A percentile compares a stretch with the other conserved stretches of the same genome.
Evolutionary conservation across 2,113 vertebrate species (phyloP).

Genomic region (Heptranchias perlo): DNA sequence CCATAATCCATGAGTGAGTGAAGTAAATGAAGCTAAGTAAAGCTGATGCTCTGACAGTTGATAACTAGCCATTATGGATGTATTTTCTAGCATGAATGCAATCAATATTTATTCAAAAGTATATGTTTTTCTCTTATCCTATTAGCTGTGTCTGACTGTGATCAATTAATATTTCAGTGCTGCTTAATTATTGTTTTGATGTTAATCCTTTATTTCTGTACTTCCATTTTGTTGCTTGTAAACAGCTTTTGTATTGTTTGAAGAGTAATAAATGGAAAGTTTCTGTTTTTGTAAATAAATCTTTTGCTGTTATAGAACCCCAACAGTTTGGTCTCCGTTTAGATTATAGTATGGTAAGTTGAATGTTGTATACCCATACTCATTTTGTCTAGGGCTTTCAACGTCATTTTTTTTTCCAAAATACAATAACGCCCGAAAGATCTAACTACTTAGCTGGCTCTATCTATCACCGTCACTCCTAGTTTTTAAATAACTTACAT

Average conservation of each 20-base stretch:
- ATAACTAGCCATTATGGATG: slow-evolving; percentile 95
- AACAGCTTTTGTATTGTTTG: slow-evolving; percentile 98
- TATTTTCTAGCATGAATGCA: slow-evolving; percentile 99
- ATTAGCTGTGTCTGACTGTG: slow-evolving; percentile 69
- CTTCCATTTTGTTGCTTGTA: slow-evolving; percentile 80
- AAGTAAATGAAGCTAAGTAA: slow-evolving; percentile 99
- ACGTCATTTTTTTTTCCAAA: neutral
- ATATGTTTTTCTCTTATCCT: slow-evolving; percentile 97
- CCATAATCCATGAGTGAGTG: slow-evolving; percentile 48
- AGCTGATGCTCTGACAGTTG: slow-evolving; percentile 87
- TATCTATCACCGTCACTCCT: neutral
- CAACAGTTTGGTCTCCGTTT: neutral
- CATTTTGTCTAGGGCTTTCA: neutral
- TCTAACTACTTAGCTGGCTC: neutral
- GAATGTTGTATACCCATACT: neutral
- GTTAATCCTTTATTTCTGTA: slow-evolving; percentile 44
- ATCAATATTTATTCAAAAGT: slow-evolving; percentile 98
- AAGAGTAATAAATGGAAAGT: slow-evolving; percentile 83
- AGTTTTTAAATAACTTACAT: neutral
- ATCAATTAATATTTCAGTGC: slow-evolving; percentile 73
- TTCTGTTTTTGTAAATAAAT: slow-evolving; percentile 98
- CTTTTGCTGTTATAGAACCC: slow-evolving; percentile 76
- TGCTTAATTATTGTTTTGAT: slow-evolving; percentile 72
- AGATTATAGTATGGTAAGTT: neutral
- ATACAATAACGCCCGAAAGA: neutral